Conservation (phyloP, 2,888 invertebrate genomes). For the Globia sparganii region DNA sequence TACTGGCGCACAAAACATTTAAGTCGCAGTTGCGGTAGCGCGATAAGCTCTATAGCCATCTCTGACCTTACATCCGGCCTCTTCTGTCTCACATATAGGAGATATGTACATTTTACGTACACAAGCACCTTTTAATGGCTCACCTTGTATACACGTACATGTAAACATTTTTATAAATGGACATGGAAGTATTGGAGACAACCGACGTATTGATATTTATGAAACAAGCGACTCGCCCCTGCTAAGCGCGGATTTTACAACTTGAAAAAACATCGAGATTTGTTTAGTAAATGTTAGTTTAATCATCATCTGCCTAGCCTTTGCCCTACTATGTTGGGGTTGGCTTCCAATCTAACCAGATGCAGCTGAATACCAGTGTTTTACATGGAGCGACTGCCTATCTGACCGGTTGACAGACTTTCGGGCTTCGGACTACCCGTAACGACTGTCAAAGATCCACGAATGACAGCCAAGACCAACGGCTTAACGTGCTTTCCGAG, state of each 20-base stretch:
- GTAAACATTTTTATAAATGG: slow-evolving; percentile 10
- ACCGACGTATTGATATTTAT: background rate
- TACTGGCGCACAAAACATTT: slow-evolving; percentile 78
- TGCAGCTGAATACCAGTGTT: no score
- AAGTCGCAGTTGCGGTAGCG: slow-evolving; percentile 76
- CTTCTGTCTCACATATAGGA: slow-evolving; percentile 68
- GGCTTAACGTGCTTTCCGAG: no score
- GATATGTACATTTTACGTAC: slow-evolving; percentile 50
- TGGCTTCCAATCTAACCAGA: no score
- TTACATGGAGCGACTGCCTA: no score
- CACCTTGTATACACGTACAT: slow-evolving; percentile 15
- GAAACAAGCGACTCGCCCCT: background rate
- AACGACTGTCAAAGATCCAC: no score
- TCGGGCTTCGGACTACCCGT: no score
- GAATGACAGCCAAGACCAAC: no score
- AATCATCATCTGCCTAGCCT: no score
- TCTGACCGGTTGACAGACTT: no score
- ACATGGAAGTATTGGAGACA: background rate
- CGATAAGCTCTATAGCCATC: slow-evolving; percentile 78
- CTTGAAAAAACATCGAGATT: background rate
- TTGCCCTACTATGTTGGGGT: no score
- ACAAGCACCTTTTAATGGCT: slow-evolving; percentile 23
- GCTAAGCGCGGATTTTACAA: background rate
- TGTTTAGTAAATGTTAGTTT: background rate
- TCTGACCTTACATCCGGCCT: slow-evolving; percentile 76